Base-by-base conservation (phyloP, 1,140 invertebrate genomes). In the Ceratosolen solmsi region DNA sequence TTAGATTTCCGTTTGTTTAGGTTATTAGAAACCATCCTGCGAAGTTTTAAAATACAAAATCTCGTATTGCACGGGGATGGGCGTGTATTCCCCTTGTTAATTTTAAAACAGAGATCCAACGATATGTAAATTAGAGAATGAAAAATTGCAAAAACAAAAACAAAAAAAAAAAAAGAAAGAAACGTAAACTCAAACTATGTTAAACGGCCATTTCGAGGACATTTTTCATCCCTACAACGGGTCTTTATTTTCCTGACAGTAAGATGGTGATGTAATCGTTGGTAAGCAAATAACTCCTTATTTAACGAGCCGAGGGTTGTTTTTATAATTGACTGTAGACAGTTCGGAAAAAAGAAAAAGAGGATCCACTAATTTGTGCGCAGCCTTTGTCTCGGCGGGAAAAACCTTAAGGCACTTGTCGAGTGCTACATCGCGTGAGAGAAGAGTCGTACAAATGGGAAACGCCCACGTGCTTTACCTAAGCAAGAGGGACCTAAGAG, bases 381-480 rank as follows among this genome's bases (percentile, higher is more conserved):
- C 7, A 36, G 2, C 36, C 46, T 56, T 74, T 56, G 30, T 33
- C 51, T 56, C 51, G 0, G 20, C 7, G 9, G 30, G 49, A 74
- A 74, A 56, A 74, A 74, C 5, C 9, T 74, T 56, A 46, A 71
- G 70, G 5, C 25, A 49, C 70, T 70, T 71, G 70, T 49, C 1
- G 70, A 71, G 70, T 49, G 38, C 36, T 71, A 11, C 72, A 13
- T 49, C 7, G 72, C 51, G 49, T 30, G 46, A 46, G 49, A 56
- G 46, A 20, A 56, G 20, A 46, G 22, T 74, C 58, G 46, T 82
- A 84, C 84, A 84, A 87, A 87, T 76, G 84, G 84, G 84, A 79
- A 71, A 84, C 83, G 81, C 80, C 72, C 72, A 54, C 72, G 30
- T 74, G 51, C 27, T 72, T 11, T 72, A 51, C 13, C 25, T 51